These are phyloP conservation scores for Lasiurus borealis DNA, from an alignment of 2,113 vertebrate genomes.

Conservation along the genomic window DNA sequence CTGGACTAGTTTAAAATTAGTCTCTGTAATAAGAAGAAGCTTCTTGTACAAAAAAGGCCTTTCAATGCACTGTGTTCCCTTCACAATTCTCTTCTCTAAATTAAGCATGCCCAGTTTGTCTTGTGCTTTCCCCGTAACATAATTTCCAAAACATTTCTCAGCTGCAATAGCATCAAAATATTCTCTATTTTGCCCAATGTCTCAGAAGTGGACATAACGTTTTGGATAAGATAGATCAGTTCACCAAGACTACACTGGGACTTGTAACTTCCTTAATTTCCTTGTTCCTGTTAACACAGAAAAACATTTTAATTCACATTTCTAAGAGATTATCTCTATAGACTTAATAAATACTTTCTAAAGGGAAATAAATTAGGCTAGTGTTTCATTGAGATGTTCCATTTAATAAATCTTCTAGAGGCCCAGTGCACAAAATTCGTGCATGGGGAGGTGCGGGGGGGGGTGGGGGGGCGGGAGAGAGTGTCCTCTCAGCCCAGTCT, in stretches of 20 bases:
- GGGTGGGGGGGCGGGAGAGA: too few species aligned
- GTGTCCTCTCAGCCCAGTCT: too few species aligned
- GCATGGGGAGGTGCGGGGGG: too few species aligned
- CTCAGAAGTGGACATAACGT: background rate
- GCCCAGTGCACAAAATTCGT: too few species aligned
- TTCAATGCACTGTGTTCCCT: background rate
- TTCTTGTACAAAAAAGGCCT: background rate
- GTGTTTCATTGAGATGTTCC: background rate
- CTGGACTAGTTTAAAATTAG: background rate
- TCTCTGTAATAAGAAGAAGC: background rate
- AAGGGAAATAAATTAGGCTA: background rate
- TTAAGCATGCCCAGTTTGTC: background rate
- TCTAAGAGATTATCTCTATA: background rate
- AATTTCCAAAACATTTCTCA: background rate
- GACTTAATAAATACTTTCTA: background rate
- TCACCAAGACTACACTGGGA: background rate
- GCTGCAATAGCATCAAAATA: background rate
- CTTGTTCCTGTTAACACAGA: background rate
- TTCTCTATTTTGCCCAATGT: background rate
- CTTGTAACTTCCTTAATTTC: background rate
- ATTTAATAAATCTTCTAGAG: background rate
- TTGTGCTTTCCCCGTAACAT: background rate
- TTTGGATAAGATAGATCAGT: background rate
- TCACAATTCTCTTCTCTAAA: background rate
- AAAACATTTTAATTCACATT: background rate